phyloP scores from a whole-genome alignment of 2,797 vertebrate genomes.

The Oreortyx pictus region DNA sequence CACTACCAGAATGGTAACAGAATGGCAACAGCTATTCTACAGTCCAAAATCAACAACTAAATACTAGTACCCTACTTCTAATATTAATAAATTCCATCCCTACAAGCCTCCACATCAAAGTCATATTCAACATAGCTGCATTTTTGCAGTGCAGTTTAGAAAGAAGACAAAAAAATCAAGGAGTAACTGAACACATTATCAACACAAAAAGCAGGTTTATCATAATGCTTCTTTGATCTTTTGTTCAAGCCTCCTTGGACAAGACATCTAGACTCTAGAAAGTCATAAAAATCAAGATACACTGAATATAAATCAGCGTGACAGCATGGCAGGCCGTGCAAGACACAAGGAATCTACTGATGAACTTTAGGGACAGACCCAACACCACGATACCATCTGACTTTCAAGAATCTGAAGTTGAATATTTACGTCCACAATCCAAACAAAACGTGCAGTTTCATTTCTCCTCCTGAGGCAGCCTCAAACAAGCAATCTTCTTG shows the following conservation, averaged over 20 bases:
- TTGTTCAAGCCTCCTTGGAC: background rate
- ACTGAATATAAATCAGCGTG: background rate
- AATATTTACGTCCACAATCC: background rate
- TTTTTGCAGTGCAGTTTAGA: background rate
- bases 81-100: background rate
- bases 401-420: background rate
- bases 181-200: fast-evolving
- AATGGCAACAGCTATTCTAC: background rate
- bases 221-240: background rate
- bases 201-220: background rate
- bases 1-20: background rate
- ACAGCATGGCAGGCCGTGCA: background rate
- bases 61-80: background rate
- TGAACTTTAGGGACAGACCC: background rate
- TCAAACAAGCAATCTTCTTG: background rate
- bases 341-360: background rate
- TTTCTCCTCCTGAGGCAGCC: background rate
- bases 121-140: fast-evolving
- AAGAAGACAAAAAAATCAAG: background rate
- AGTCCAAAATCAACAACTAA: background rate
- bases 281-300: background rate
- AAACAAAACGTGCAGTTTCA: background rate
- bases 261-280: background rate
- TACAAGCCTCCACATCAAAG: fast-evolving
- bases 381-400: background rate